Evolutionary conservation across 1,140 invertebrate genomes (phyloP).

Genomic region (Heliconius hewitsoni): DNA sequence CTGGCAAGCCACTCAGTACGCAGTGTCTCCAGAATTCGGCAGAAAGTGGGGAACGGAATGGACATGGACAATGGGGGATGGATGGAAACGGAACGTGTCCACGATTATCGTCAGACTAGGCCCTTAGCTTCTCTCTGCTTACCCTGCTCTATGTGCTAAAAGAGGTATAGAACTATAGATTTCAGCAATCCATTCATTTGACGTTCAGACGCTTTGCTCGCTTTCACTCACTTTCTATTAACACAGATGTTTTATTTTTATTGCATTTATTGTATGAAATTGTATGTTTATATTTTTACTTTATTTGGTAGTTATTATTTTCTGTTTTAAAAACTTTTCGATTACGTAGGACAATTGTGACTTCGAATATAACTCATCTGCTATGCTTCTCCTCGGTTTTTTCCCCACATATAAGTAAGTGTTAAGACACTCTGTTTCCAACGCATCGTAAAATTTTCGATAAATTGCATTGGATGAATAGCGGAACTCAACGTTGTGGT

Average conservation of each 20-base stretch:
- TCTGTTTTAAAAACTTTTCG: no score
- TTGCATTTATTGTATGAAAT: not conserved
- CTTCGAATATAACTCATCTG: no score
- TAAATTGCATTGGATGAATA: no score
- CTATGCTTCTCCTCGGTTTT: no score
- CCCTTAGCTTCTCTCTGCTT: not conserved
- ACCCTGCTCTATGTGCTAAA: not conserved
- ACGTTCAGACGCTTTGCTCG: conserved; percentile 17
- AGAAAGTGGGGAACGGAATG: not conserved
- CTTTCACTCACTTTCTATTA: conserved; percentile 57
- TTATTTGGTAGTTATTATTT: no score
- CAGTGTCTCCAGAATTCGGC: not conserved
- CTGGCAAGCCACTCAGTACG: not conserved
- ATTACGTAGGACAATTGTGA: no score
- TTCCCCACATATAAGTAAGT: no score
- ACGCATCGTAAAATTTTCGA: no score
- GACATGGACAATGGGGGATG: no score
- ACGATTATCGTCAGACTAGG: not conserved
- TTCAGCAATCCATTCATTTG: conserved; percentile 16
- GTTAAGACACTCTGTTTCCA: no score
- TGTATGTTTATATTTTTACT: not conserved
- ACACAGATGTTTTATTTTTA: conserved; percentile 6
- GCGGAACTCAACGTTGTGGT: no score
- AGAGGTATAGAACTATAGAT: not conserved
- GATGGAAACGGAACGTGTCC: no score